Conservation (phyloP, 92 coral and sea anemone species). For the Heteractis magnifica region DNA sequence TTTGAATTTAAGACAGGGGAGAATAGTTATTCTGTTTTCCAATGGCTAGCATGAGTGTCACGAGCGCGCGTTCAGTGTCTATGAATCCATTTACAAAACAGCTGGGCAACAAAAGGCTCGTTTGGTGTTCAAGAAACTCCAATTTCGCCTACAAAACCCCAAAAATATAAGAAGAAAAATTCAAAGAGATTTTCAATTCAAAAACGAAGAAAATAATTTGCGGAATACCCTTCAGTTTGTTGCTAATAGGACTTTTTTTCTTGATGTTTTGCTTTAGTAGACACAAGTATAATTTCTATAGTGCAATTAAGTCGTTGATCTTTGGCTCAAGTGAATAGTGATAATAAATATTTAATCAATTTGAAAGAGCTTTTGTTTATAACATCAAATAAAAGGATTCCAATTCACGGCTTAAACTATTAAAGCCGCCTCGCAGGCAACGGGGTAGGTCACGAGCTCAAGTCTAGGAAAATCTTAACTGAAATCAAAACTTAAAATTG, state of each 20-base stretch:
- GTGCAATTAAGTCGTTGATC: neutral
- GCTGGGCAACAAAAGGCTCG: conserved; percentile 21
- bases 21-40: neutral
- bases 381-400: conserved; percentile 17
- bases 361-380: conserved; percentile 44
- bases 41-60: neutral
- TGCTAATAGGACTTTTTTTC: neutral
- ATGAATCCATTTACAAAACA: conserved; percentile 16
- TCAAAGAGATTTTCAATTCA: neutral
- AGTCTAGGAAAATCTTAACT: neutral
- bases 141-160: neutral
- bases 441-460: neutral
- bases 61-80: neutral
- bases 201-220: neutral
- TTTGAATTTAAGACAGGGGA: no score
- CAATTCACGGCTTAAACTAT: conserved; percentile 21
- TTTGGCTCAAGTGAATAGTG: conserved; percentile 18
- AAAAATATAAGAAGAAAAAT: neutral
- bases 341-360: conserved; percentile 36
- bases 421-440: conserved; percentile 19
- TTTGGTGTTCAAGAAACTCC: neutral
- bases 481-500: neutral
- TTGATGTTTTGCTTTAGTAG: neutral
- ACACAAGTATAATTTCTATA: neutral
- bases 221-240: neutral